These are phyloP conservation scores for Brenthis hecate DNA, from an alignment of 2,888 invertebrate genomes.

Conservation along the genomic window DNA sequence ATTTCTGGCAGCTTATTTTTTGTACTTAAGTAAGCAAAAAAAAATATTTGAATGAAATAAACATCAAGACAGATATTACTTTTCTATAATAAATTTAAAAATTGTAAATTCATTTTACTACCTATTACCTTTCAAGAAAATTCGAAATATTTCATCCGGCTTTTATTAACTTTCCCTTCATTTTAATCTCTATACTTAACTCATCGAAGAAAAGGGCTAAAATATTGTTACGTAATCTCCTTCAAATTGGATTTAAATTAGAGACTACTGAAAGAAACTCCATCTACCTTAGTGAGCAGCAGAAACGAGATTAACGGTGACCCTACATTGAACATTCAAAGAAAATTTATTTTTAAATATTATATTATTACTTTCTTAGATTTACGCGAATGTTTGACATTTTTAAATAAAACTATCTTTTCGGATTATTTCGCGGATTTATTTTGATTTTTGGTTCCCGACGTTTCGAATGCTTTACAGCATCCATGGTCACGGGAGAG, in stretches of 20 bases:
- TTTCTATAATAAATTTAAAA: slow-evolving; percentile 5
- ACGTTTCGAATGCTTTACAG: too few species aligned
- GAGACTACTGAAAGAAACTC: slow-evolving; percentile 7
- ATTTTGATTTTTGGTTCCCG: too few species aligned
- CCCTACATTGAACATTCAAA: neutral
- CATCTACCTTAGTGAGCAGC: neutral
- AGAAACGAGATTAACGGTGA: slow-evolving; percentile 5
- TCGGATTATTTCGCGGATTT: too few species aligned
- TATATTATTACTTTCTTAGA: too few species aligned
- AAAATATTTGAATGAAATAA: neutral
- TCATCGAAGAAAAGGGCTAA: slow-evolving; percentile 15
- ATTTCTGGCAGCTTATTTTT: too few species aligned
- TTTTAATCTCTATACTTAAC: slow-evolving; percentile 14
- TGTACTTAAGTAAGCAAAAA: neutral
- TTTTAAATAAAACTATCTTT: too few species aligned
- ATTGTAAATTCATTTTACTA: slow-evolving; percentile 7
- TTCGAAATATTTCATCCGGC: slow-evolving; percentile 2
- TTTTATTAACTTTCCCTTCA: slow-evolving; percentile 21
- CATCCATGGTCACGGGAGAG: too few species aligned
- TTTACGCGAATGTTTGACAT: too few species aligned
- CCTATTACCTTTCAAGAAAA: slow-evolving; percentile 7
- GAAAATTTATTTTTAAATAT: neutral
- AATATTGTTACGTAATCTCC: slow-evolving; percentile 3
- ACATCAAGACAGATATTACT: slow-evolving; percentile 4
- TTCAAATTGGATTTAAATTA: slow-evolving; percentile 19